phyloP scores from a whole-genome alignment of 2,113 vertebrate species.

The Ellobius talpinus region DNA sequence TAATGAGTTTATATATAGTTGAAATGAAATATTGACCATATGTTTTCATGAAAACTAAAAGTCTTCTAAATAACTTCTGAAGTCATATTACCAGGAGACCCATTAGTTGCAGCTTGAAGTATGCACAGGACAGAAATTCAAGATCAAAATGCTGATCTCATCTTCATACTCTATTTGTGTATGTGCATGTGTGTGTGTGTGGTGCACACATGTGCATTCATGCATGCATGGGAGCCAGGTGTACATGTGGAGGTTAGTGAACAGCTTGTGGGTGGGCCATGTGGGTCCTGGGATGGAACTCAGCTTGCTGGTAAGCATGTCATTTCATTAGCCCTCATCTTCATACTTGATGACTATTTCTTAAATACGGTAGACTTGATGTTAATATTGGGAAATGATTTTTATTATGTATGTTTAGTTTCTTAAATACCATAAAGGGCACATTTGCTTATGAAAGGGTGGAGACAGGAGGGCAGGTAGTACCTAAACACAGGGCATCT shows the following conservation, averaged over 20 bases:
- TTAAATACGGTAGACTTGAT: not conserved
- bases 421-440: not conserved
- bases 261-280: not conserved
- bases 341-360: not conserved
- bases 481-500: not conserved
- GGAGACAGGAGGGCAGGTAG: not conserved
- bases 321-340: not conserved
- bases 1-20: not conserved
- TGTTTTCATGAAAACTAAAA: not conserved
- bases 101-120: not conserved
- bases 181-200: not conserved
- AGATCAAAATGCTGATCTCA: not conserved
- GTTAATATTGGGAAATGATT: not conserved
- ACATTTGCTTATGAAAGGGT: not conserved
- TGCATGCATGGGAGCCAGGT: not conserved
- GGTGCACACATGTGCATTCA: not conserved
- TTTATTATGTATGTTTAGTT: not conserved
- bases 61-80: not conserved
- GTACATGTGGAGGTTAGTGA: not conserved
- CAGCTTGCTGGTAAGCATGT: not conserved
- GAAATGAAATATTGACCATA: not conserved
- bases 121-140: not conserved
- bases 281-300: not conserved
- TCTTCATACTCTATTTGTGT: not conserved
- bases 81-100: not conserved